These are phyloP conservation scores for Fulica atra DNA, from an alignment of 2,113 vertebrate species.

Conservation along the genomic window DNA sequence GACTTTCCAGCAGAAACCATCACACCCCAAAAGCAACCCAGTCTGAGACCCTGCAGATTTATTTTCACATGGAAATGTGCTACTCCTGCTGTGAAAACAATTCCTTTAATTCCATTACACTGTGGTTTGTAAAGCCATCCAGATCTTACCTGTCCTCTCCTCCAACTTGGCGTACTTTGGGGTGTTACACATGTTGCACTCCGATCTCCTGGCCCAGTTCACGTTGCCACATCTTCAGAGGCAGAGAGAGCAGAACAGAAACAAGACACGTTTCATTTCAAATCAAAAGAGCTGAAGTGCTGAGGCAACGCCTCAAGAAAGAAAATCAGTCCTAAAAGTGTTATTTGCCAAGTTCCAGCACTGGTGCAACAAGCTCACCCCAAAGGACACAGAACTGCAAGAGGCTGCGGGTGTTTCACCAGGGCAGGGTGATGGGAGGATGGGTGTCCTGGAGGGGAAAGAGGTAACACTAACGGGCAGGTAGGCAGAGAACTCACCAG, in stretches of 20 bases:
- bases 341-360: neutral
- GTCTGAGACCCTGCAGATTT: no score
- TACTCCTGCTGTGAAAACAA: neutral
- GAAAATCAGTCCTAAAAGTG: no score
- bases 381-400: neutral
- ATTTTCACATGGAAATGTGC: neutral
- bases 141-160: slow-evolving; percentile 90
- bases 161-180: slow-evolving; percentile 98
- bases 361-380: neutral
- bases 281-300: neutral
- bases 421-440: neutral
- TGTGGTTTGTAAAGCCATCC: rapidly evolving
- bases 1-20: neutral
- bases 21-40: rapidly evolving
- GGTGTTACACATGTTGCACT: slow-evolving; percentile 99
- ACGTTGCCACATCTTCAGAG: slow-evolving; percentile 92
- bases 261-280: neutral
- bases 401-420: neutral
- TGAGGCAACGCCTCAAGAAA: neutral
- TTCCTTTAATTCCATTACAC: neutral
- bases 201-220: slow-evolving; percentile 96
- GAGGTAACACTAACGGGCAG: neutral
- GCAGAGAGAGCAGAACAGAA: neutral
- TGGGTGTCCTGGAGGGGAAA: neutral
- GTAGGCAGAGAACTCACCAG: neutral